Evolutionary conservation across 1,140 invertebrate species (phyloP).

Genomic region (Asobara japonica): DNA sequence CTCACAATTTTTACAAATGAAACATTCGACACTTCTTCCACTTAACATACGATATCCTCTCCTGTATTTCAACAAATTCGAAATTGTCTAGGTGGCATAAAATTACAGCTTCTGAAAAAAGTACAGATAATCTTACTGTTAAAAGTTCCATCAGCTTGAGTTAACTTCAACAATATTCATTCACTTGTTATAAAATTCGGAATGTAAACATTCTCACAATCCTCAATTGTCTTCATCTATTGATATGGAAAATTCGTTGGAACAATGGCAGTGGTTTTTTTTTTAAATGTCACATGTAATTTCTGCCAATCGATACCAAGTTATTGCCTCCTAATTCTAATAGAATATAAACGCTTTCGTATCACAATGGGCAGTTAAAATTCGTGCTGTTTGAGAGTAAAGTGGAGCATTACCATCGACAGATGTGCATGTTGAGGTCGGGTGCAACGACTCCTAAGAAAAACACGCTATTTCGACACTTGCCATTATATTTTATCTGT

Average conservation of each 20-base stretch:
- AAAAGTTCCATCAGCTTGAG: not conserved
- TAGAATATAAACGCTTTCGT: not conserved
- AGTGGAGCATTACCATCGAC: no score
- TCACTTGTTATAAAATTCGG: not conserved
- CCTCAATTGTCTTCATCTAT: not conserved
- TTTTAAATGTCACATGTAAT: not conserved
- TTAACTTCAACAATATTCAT: not conserved
- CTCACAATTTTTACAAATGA: no score
- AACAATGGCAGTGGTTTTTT: not conserved
- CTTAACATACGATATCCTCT: not conserved
- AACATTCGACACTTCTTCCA: not conserved
- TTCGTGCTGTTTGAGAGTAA: not conserved
- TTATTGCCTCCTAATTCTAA: not conserved
- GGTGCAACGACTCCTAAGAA: not conserved
- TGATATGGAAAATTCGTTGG: not conserved
- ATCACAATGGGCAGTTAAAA: constrained; percentile 13
- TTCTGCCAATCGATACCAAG: not conserved
- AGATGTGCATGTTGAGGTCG: no score
- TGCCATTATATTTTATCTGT: not conserved
- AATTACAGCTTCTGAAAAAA: not conserved
- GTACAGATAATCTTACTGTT: not conserved
- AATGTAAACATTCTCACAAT: not conserved
- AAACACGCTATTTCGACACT: not conserved
- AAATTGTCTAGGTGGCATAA: not conserved
- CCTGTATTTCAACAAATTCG: not conserved